Evolutionary conservation across 2,888 invertebrate species (phyloP).

Genomic region (Tineola bisselliella): DNA sequence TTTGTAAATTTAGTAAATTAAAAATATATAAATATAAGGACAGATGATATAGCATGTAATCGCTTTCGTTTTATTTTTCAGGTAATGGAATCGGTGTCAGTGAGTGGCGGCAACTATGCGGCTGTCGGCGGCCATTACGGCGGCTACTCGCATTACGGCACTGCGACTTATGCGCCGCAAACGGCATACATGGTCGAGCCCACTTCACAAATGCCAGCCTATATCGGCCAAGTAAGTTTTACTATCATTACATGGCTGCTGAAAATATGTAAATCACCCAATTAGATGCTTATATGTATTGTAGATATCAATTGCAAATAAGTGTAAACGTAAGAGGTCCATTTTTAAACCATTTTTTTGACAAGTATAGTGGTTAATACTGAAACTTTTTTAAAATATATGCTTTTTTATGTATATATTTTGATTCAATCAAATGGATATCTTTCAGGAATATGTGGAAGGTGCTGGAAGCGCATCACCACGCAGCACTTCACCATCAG

Average conservation of each 20-base stretch:
- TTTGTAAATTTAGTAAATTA: too few species aligned
- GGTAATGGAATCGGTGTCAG: conserved; percentile 62
- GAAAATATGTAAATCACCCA: too few species aligned
- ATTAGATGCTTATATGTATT: too few species aligned
- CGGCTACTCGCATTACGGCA: conserved; percentile 59
- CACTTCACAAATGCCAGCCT: conserved; percentile 51
- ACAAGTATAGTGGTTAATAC: too few species aligned
- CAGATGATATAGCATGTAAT: too few species aligned
- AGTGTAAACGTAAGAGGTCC: too few species aligned
- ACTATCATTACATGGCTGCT: too few species aligned
- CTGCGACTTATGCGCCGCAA: conserved; percentile 53
- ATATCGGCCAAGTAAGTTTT: conserved; percentile 50
- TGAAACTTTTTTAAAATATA: too few species aligned
- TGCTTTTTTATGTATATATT: background rate
- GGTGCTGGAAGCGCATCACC: conserved; percentile 60
- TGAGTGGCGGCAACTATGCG: conserved; percentile 45
- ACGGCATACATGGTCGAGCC: conserved; percentile 59
- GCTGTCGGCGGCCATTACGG: conserved; percentile 53
- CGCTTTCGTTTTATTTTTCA: conserved; percentile 18
- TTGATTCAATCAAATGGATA: too few species aligned
- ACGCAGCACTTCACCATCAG: conserved; percentile 53
- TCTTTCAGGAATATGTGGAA: conserved; percentile 46
- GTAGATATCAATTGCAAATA: too few species aligned
- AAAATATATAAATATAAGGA: too few species aligned
- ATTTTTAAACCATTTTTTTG: too few species aligned